Conservation (phyloP, 2,113 vertebrate genomes). For the Phainopepla nitens region DNA sequence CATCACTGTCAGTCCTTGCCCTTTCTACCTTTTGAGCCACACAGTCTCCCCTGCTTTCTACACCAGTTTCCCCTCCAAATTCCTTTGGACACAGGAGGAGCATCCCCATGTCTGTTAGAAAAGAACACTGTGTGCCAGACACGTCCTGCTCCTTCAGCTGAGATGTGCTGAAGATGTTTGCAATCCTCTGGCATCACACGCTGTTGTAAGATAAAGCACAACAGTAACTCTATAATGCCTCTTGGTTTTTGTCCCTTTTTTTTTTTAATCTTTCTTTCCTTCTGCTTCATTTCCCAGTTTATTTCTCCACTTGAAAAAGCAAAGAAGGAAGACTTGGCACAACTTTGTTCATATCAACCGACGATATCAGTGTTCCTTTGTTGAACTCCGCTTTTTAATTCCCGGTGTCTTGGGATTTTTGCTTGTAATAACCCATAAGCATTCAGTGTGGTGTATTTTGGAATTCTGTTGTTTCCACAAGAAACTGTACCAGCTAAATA, state of each 20-base stretch:
- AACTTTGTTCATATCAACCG: slow-evolving; percentile 48
- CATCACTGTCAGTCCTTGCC: neutral
- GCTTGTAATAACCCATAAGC: slow-evolving; percentile 63
- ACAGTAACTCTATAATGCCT: neutral
- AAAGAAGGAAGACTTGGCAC: slow-evolving; percentile 50
- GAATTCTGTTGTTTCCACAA: slow-evolving; percentile 63
- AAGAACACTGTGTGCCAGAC: neutral
- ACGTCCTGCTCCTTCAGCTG: neutral
- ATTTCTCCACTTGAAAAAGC: slow-evolving; percentile 71
- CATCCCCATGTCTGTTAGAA: neutral
- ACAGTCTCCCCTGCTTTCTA: neutral
- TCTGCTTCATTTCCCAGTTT: slow-evolving; percentile 60
- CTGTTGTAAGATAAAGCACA: neutral
- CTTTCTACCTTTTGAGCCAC: neutral
- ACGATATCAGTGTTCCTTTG: slow-evolving; percentile 60
- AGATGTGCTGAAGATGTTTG: neutral
- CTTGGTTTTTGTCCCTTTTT: neutral
- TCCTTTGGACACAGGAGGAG: neutral
- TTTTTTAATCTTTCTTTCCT: neutral
- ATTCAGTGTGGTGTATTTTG: slow-evolving; percentile 59
- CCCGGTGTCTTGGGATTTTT: slow-evolving; percentile 48
- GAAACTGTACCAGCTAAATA: slow-evolving; percentile 70
- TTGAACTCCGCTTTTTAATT: slow-evolving; percentile 68
- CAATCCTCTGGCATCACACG: neutral
- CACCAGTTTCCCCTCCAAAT: neutral